These are phyloP conservation scores for Drosophila athabasca DNA, from an alignment of 1,140 invertebrate genomes.

Conservation along the genomic window DNA sequence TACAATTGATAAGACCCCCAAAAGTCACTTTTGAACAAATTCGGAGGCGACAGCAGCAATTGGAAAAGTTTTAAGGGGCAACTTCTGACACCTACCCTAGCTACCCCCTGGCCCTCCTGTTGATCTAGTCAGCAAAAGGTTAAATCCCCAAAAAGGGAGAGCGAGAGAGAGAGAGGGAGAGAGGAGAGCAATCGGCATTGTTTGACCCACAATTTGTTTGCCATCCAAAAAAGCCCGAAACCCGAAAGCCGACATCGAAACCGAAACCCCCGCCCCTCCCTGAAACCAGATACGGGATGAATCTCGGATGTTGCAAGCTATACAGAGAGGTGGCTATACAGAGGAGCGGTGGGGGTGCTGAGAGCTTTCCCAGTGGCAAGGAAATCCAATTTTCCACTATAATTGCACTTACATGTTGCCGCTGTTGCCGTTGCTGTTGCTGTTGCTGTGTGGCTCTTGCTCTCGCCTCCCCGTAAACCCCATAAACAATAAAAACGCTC, in stretches of 20 bases:
- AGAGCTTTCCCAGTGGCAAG: constrained; percentile 40
- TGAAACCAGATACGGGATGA: constrained; percentile 12
- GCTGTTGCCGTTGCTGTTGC: constrained; percentile 19
- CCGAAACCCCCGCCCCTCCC: not conserved
- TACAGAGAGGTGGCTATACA: no score
- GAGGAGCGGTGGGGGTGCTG: not conserved
- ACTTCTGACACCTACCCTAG: not conserved
- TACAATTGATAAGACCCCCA: constrained; percentile 75
- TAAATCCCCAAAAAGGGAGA: not conserved
- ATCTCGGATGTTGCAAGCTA: constrained; percentile 3
- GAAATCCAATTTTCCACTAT: constrained; percentile 78
- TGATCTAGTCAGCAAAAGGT: constrained; percentile 1
- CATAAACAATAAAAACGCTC: constrained; percentile 74
- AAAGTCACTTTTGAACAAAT: constrained; percentile 68
- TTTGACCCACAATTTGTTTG: constrained; percentile 49
- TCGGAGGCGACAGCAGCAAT: constrained; percentile 47
- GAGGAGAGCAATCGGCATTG: constrained; percentile 46
- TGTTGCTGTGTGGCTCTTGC: no score
- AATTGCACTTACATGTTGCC: constrained; percentile 77
- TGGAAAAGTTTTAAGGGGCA: constrained; percentile 65
- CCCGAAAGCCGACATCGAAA: not conserved
- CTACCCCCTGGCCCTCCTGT: not conserved
- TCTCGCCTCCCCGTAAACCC: no score
- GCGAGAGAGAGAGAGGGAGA: no score
- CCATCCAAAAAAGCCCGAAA: constrained; percentile 1